Evolutionary conservation across 2,888 invertebrate species (phyloP), one percentile per base, ranked within the genome.

Genomic region (Drosophila robusta): DNA sequence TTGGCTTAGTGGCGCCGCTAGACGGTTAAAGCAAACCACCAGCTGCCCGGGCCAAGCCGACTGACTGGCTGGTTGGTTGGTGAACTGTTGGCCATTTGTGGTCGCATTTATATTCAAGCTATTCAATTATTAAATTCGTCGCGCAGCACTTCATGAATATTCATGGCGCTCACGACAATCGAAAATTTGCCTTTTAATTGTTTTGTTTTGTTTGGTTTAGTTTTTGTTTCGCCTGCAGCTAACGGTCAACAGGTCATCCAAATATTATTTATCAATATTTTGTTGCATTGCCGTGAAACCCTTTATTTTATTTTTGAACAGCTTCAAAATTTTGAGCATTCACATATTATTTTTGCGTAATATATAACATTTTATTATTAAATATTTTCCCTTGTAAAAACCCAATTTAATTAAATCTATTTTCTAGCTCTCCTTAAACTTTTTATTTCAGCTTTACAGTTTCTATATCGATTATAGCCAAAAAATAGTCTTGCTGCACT

Each of bases 151-250:
- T 79, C 73, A 80, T 85, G 80, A 85, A 85, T 85, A 85, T 87
- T 87, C 88, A 85, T 85, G 71, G 72, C 47, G 39, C 57, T 74
- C 58, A 70, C 75, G 86, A 85, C 86, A 78, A 78, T 87, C 68
- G 51, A 80, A 84, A 82, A 72, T 85, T 65, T 80, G 63, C 38
- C 70, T 67, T 82, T 80, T 80, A 82, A 87, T 85, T 85, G 84
- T 84, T 81, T 72, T 76, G 66, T 73, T 64, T 67, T 42, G 46
- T 41, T 46, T 51, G 54, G 39, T 42, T 38, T 18, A 12, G 49
- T 34, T 46, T 44, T 51, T 22, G 26, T 22, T 50, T 18, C 24
- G 49, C 58, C 51, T 68, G 75, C 46, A 67, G 51, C 39, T 38
- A 46, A 55, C 44, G 39, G 65, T 50, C 70, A 75, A 75, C 71